These are phyloP conservation scores for Rattus rattus DNA, from an alignment of 2,113 vertebrate genomes.

Conservation along the genomic window DNA sequence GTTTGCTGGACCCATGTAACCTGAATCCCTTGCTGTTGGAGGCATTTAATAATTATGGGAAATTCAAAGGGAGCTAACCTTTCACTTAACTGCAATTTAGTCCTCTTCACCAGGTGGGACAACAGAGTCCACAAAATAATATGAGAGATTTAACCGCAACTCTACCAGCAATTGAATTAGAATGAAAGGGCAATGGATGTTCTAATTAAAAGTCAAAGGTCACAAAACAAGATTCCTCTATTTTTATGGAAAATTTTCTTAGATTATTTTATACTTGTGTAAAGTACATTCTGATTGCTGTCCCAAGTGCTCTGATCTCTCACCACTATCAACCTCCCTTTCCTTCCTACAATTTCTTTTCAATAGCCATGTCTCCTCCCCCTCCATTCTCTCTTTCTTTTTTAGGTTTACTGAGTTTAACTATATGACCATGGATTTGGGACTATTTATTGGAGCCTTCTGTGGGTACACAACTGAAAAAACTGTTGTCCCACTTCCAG, in stretches of 20 bases:
- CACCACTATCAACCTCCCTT: not conserved
- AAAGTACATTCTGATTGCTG: not conserved
- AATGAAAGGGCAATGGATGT: not conserved
- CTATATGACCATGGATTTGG: not conserved
- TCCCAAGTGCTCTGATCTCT: not conserved
- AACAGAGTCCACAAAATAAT: not conserved
- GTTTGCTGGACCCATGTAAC: not conserved
- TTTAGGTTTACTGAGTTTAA: not conserved
- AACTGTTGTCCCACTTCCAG: not conserved
- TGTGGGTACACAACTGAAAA: not conserved
- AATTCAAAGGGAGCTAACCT: not conserved
- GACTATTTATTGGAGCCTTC: not conserved
- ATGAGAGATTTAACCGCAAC: not conserved
- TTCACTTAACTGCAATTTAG: slow-evolving; percentile 17
- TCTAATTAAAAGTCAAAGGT: not conserved
- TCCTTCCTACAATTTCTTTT: not conserved
- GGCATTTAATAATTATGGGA: not conserved
- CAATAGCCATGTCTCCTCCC: no score
- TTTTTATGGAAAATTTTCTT: not conserved
- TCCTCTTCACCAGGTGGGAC: not conserved
- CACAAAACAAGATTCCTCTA: not conserved
- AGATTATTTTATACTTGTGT: not conserved
- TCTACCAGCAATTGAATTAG: slow-evolving; percentile 38
- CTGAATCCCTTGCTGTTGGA: not conserved
- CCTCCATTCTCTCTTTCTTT: no score